Percentiles rank a stretch among this genome's conserved stretches.
phyloP scores from a whole-genome alignment of 92 coral and sea anemone species.

The Chrysogorgia sp. region DNA sequence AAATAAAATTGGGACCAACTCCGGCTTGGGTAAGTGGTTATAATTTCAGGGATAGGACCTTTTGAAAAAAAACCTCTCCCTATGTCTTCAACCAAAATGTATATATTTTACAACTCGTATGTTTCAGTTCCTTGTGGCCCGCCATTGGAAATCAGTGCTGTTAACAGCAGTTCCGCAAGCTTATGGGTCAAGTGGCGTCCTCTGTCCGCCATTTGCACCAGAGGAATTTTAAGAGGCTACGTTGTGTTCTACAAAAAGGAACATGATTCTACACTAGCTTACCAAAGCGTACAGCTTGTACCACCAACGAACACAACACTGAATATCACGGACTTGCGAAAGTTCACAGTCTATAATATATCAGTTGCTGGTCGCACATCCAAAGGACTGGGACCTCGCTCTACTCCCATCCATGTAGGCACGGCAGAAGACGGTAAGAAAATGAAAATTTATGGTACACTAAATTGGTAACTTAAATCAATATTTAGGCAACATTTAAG shows the following conservation, averaged over 20 bases:
- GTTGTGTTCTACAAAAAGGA: constrained; percentile 28
- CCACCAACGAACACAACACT: constrained; percentile 47
- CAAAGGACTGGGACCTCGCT: constrained; percentile 84
- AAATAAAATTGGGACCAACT: too few relatives aligned
- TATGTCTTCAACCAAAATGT: too few relatives aligned
- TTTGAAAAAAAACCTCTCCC: too few relatives aligned
- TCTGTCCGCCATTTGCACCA: background rate
- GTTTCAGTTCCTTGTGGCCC: constrained; percentile 33
- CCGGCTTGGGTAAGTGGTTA: too few relatives aligned
- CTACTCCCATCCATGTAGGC: constrained; percentile 53
- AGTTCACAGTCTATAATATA: constrained; percentile 72
- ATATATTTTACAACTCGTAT: background rate
- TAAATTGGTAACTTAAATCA: too few relatives aligned
- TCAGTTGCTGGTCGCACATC: constrained; percentile 79
- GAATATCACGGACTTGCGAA: constrained; percentile 59
- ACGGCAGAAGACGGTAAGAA: constrained; percentile 93
- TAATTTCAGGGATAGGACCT: too few relatives aligned
- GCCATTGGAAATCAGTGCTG: background rate
- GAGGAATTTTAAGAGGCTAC: constrained; percentile 51
- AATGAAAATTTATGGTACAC: too few relatives aligned
- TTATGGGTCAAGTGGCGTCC: constrained; percentile 19
- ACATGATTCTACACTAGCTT: background rate
- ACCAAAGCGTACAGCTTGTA: constrained; percentile 29
- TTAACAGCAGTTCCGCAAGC: background rate
- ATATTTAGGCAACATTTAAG: too few relatives aligned